Base-by-base conservation (phyloP, 2,797 vertebrate species). In the Channallabes apus region DNA sequence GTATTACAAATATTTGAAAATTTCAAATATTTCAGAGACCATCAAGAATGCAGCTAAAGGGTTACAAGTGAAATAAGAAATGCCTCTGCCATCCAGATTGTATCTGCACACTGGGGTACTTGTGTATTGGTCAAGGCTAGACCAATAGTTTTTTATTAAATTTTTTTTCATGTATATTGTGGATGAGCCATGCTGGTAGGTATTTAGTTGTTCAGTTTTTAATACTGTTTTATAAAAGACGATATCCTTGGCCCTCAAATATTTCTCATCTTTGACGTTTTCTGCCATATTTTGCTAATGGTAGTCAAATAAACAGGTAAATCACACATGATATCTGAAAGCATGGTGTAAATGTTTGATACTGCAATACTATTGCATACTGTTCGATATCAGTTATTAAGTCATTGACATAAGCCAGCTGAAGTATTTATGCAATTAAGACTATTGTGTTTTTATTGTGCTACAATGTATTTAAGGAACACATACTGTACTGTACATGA, bases 221-320 rank as follows among this genome's bases (percentile, higher is more conserved):
- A 29, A 22, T 3, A 61, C 0, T 2, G 62, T 69, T 72, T 35
- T 3, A 32, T 22, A 80, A 76, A 51, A 71, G 7, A 51, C 17
- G 64, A 69, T 85, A 81, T 93, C 92, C 92, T 93, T 94, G 91
- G 62, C 93, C 92, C 35, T 51, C n/a, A 72, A 87, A 88, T 0
- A 91, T 92, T 91, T 1, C 83, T 51, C 85, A 90, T 82, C 83
- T 91, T 91, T 4, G 90, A 86, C 67, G 69, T 32, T 59, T 41
- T 93, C 88, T 79, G 87, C 22, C 91, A 91, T 92, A 94, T 94
- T 87, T 90, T 89, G 81, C 22, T 6, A 67, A 41, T 59, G 87
- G 73, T 85, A 27, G 11, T 46, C 14, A 67, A 18, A 46, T 5
- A 18, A 68, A 77, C 46, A 82, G 54, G 85, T 86, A 38, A 86